Evolutionary conservation across 2,113 vertebrate species (phyloP).

Genomic region (Prionailurus bengalensis): DNA sequence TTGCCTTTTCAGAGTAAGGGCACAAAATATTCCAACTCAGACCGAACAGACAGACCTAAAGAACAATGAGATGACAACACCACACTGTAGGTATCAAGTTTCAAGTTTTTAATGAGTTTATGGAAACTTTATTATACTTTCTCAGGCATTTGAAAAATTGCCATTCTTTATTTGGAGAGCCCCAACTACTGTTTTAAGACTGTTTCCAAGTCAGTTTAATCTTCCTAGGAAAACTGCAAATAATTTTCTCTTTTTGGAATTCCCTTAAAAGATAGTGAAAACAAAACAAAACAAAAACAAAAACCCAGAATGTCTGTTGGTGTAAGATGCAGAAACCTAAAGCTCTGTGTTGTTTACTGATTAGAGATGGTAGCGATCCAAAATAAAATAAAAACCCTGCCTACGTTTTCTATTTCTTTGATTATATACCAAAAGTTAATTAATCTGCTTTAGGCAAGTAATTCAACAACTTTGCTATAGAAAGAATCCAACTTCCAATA

Average conservation of each 20-base stretch:
- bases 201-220: constrained; percentile 39
- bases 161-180: not conserved
- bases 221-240: not conserved
- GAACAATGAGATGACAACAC: not conserved
- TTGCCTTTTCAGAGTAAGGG: not conserved
- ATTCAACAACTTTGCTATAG: not conserved
- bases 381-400: not conserved
- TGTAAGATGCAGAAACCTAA: constrained; percentile 10
- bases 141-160: not conserved
- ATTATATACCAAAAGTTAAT: not conserved
- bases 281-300: not conserved
- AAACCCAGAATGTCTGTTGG: not conserved
- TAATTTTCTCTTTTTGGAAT: constrained; percentile 29
- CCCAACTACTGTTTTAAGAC: not conserved
- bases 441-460: constrained; percentile 7
- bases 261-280: not conserved
- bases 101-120: constrained; percentile 15
- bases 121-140: not conserved
- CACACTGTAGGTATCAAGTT: not conserved
- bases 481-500: not conserved
- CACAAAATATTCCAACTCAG: not conserved
- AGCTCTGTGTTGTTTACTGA: not conserved
- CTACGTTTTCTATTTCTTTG: constrained; percentile 39
- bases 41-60: not conserved
- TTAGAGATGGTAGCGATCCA: not conserved